phyloP scores from a whole-genome alignment of 2,797 vertebrate species.

The Diglossa cyanea region DNA sequence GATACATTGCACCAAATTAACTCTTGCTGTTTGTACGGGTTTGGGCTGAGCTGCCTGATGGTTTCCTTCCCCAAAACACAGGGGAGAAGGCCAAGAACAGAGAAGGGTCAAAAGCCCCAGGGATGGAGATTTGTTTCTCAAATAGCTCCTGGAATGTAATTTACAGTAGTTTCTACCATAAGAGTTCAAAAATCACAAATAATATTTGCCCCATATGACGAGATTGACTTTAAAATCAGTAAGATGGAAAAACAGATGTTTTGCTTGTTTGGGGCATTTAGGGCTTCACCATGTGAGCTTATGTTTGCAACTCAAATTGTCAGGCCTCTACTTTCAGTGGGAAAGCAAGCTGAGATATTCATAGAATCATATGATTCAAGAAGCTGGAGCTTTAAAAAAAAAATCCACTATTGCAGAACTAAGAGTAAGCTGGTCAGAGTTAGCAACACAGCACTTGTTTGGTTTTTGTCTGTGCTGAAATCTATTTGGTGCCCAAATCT shows the following conservation, averaged over 20 bases:
- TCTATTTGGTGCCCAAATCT: background rate
- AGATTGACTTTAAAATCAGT: background rate
- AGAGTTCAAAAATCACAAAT: background rate
- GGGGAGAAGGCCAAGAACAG: background rate
- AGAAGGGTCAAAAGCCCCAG: background rate
- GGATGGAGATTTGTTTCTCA: background rate
- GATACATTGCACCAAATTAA: slow-evolving; percentile 76
- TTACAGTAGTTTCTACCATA: background rate
- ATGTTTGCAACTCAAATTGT: background rate
- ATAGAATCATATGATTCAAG: background rate
- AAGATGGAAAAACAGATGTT: background rate
- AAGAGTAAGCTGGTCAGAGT: background rate
- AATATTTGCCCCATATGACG: background rate
- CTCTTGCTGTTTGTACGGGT: slow-evolving; percentile 53
- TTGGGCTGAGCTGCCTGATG: background rate
- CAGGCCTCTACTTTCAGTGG: background rate
- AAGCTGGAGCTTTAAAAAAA: slow-evolving; percentile 25
- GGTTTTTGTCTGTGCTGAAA: background rate
- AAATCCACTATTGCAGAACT: background rate
- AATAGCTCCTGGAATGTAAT: background rate
- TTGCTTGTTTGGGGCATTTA: background rate
- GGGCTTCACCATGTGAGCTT: background rate
- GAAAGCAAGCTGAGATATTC: background rate
- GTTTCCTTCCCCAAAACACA: slow-evolving; percentile 3
- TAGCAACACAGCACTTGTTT: background rate